Evolutionary conservation across 2,888 invertebrate genomes (phyloP), one percentile per base, ranked within the genome.

Genomic region (Trachelus tabidus): DNA sequence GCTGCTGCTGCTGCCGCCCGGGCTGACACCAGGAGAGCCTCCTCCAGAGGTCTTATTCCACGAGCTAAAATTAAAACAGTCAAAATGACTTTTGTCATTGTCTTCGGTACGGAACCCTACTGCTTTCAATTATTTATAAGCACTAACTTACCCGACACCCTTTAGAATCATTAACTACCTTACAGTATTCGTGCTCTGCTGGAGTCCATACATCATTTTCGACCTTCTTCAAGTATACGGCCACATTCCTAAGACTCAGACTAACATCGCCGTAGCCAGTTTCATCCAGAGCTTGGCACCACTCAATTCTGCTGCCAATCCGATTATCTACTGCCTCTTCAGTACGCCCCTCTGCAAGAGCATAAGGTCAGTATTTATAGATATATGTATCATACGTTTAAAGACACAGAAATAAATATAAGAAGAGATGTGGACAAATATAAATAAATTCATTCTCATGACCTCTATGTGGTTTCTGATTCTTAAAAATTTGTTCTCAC

Each of bases 61-160:
- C 94, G 97, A 81, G 98, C 98, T 56, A 98, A 98, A 93, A 97
- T 98, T 86, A 98, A 98, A 93, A 98, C 98, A 30, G 97, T 98
- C 81, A 98, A 98, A 92, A 98, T 98, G 98, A 98, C 98, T 0
- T 96, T 98, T 85, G 98, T 98, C 85, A 98, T 98, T 87, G 98
- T 98, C 80, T 96, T 98, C 87, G 97, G 97, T 97, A 91, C 95
- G 95, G 92, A 12, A 30, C 9, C 3, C 23, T 71, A 30, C 34
- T 31, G 31, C 30, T 73, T 34, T 35, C 11, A 12, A 76, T n/a
- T 75, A 56, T 34, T 71, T 73, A 56, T 76, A 31, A 71, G 56
- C 30, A 40, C 3, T 56, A 30, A 73, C 34, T 30, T 30, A 37
- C 33, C 75, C 34, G 12, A 68, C 69, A 68, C 73, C 31, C 37